Percentiles rank a stretch among this genome's conserved stretches.
These are phyloP conservation scores for Pollenia labialis DNA, from an alignment of 2,888 invertebrate genomes.

Conservation along the genomic window DNA sequence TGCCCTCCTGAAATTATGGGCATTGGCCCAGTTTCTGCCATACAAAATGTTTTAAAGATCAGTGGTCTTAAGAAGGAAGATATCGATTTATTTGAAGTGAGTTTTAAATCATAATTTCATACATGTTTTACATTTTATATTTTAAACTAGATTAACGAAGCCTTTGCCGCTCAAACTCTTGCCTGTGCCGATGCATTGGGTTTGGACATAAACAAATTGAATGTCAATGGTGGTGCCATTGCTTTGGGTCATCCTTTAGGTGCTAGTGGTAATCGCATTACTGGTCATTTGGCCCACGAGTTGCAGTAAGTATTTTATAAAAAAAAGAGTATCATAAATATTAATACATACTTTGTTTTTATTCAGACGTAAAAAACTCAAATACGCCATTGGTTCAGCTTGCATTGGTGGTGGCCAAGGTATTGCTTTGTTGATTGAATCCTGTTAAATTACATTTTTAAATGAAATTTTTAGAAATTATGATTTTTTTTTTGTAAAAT, in stretches of 20 bases:
- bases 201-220: slow-evolving; percentile 93
- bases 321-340: slow-evolving; percentile 23
- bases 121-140: slow-evolving; percentile 7
- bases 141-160: slow-evolving; percentile 94
- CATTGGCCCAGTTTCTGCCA: slow-evolving; percentile 97
- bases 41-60: slow-evolving; percentile 91
- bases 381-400: slow-evolving; percentile 96
- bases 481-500: slow-evolving; percentile 47
- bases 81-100: slow-evolving; percentile 96
- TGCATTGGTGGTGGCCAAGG: slow-evolving; percentile 99
- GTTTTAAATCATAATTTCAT: slow-evolving; percentile 3
- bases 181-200: slow-evolving; percentile 95
- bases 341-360: slow-evolving; percentile 37
- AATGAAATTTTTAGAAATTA: no score
- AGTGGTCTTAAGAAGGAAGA: slow-evolving; percentile 92
- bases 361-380: slow-evolving; percentile 91
- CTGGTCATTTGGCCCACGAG: slow-evolving; percentile 95
- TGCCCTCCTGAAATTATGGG: slow-evolving; percentile 99
- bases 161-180: slow-evolving; percentile 97
- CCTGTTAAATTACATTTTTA: slow-evolving; percentile 79
- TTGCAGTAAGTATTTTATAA: slow-evolving; percentile 87
- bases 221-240: slow-evolving; percentile 98
- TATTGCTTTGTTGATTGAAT: slow-evolving; percentile 95
- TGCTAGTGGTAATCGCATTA: slow-evolving; percentile 97
- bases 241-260: slow-evolving; percentile 98